Conservation (phyloP, 2,888 invertebrate species). For the Caenorhabditis japonica region DNA sequence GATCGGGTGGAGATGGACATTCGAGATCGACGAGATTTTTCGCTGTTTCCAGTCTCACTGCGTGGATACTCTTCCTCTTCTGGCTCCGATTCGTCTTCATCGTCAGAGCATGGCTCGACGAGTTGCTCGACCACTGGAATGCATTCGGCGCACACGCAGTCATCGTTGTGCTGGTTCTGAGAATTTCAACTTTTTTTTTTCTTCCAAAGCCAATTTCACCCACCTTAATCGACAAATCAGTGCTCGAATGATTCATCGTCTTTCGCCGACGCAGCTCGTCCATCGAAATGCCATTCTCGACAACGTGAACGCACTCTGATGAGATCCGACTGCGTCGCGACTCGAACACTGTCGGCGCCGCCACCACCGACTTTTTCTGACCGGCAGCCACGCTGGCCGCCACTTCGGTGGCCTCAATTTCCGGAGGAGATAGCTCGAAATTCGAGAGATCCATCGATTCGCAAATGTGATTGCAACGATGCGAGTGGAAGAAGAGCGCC, state of each 20-base stretch:
- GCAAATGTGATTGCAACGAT: constrained; percentile 81
- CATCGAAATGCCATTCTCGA: constrained; percentile 51
- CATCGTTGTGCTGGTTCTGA: constrained; percentile 44
- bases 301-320: constrained; percentile 35
- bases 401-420: constrained; percentile 26
- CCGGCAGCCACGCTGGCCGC: constrained; percentile 23
- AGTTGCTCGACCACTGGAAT: constrained; percentile 52
- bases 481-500: constrained; percentile 82
- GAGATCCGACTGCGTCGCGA: constrained; percentile 24
- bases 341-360: constrained; percentile 33
- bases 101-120: constrained; percentile 46
- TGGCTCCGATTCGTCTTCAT: constrained; percentile 19
- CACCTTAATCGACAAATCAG: constrained; percentile 36
- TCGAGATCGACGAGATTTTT: constrained; percentile 13
- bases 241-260: constrained; percentile 31
- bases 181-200: background rate
- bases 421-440: constrained; percentile 79
- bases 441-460: constrained; percentile 79
- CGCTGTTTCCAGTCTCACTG: constrained; percentile 2
- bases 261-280: constrained; percentile 39
- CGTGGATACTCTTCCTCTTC: constrained; percentile 35
- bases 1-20: constrained; percentile 31
- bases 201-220: background rate
- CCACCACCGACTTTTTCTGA: constrained; percentile 35
- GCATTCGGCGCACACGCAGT: constrained; percentile 48